phyloP scores from a whole-genome alignment of 1,140 invertebrate species.

The Cephus cinctus region DNA sequence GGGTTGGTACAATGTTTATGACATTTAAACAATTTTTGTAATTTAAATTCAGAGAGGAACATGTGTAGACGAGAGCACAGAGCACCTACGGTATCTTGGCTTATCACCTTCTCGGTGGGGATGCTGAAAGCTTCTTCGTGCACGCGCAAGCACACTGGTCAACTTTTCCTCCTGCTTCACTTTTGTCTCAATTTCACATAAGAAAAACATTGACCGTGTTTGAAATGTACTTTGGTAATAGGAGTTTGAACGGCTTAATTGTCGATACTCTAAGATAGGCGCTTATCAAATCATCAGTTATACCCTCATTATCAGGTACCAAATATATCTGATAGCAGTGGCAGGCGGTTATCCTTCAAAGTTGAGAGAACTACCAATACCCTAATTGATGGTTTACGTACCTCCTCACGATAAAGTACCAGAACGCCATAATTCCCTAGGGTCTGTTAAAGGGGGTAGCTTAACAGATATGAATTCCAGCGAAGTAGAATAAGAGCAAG shows the following conservation, averaged over 20 bases:
- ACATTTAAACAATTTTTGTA: too few relatives aligned
- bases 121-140: slow-evolving; percentile 25
- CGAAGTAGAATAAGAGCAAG: too few relatives aligned
- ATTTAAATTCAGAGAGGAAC: background rate
- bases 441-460: too few relatives aligned
- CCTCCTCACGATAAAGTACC: slow-evolving; percentile 35
- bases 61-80: background rate
- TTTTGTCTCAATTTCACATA: slow-evolving; percentile 2
- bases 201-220: slow-evolving; percentile 34
- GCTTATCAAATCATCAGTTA: slow-evolving; percentile 33
- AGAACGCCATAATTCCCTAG: slow-evolving; percentile 29
- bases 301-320: slow-evolving; percentile 9
- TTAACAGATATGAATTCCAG: too few relatives aligned
- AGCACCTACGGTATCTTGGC: slow-evolving; percentile 22
- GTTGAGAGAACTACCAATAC: background rate
- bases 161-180: slow-evolving; percentile 25
- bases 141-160: slow-evolving; percentile 24
- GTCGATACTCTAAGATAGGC: slow-evolving; percentile 34
- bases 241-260: slow-evolving; percentile 32
- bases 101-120: slow-evolving; percentile 26
- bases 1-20: too few relatives aligned
- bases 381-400: slow-evolving; percentile 27
- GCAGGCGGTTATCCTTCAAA: background rate
- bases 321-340: background rate
- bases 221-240: slow-evolving; percentile 35